Evolutionary conservation across 2,113 vertebrate species (phyloP).

Genomic region (Cinclus mexicanus): DNA sequence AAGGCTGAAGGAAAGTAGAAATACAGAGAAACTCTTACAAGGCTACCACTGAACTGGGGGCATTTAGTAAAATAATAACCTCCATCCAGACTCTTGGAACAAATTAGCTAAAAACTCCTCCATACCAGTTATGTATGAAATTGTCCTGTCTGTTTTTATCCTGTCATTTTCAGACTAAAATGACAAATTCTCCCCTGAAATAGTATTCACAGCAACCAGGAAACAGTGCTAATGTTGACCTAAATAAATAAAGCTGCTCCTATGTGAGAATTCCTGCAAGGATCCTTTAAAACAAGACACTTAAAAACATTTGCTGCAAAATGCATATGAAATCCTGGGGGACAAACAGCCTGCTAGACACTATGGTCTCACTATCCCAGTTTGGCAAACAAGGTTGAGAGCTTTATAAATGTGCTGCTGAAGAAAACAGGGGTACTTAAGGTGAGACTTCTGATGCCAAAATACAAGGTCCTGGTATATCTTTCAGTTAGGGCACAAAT

Average conservation of each 20-base stretch:
- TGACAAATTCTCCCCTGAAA: constrained; percentile 48
- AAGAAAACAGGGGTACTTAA: background rate
- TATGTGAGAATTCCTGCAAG: constrained; percentile 26
- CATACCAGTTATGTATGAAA: background rate
- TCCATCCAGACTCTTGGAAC: background rate
- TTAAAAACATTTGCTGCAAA: constrained; percentile 32
- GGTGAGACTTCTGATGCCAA: background rate
- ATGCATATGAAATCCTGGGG: background rate
- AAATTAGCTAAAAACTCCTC: background rate
- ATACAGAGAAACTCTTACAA: background rate
- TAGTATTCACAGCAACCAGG: constrained; percentile 19
- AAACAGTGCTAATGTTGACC: constrained; percentile 52
- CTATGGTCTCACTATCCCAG: background rate
- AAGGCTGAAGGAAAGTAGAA: background rate
- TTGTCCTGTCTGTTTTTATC: constrained; percentile 21
- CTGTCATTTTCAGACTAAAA: constrained; percentile 48
- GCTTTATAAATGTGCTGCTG: background rate
- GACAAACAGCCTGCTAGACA: background rate
- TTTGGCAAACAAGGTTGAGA: background rate
- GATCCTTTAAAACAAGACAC: background rate
- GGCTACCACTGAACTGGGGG: background rate
- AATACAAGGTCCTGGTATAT: background rate
- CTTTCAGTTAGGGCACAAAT: background rate
- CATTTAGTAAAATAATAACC: background rate
- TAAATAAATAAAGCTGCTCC: constrained; percentile 47